These are phyloP conservation scores for Chaetophractus vellerosus DNA, from an alignment of 2,797 vertebrate genomes.

Conservation along the genomic window DNA sequence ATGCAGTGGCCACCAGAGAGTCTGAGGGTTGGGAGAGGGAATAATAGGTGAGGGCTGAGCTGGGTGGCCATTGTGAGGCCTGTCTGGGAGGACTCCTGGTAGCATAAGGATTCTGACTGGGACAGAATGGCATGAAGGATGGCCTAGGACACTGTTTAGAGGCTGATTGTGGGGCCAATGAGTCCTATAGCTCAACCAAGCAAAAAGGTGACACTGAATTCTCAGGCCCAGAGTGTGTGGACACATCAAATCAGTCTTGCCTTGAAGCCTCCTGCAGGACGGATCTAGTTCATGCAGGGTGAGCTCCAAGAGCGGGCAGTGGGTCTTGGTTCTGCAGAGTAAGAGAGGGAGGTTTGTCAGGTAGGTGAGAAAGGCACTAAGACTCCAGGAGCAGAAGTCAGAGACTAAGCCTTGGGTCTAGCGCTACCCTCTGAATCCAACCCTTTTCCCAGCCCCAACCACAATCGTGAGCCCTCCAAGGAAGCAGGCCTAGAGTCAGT, in stretches of 20 bases:
- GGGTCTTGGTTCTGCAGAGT: not conserved
- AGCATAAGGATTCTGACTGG: not conserved
- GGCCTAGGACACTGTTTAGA: not conserved
- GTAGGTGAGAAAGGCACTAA: not conserved
- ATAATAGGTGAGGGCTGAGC: no score
- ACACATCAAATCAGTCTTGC: not conserved
- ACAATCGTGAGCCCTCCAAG: not conserved
- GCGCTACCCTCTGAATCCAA: not conserved
- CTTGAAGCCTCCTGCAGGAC: not conserved
- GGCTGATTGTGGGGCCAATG: not conserved
- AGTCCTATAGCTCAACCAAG: not conserved
- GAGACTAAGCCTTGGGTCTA: not conserved
- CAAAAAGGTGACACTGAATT: not conserved
- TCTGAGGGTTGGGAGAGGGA: no score
- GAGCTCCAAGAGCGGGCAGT: not conserved
- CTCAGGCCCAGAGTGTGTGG: not conserved
- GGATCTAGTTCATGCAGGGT: not conserved
- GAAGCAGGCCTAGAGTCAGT: not conserved
- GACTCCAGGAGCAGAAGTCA: not conserved
- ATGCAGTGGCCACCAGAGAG: no score
- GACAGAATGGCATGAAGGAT: not conserved
- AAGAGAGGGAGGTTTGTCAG: not conserved
- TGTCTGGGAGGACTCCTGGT: not conserved
- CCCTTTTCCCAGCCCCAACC: no score
- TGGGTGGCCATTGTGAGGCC: not conserved